These are phyloP conservation scores for Rutilus rutilus DNA, from an alignment of 2,113 vertebrate species.

Conservation along the genomic window DNA sequence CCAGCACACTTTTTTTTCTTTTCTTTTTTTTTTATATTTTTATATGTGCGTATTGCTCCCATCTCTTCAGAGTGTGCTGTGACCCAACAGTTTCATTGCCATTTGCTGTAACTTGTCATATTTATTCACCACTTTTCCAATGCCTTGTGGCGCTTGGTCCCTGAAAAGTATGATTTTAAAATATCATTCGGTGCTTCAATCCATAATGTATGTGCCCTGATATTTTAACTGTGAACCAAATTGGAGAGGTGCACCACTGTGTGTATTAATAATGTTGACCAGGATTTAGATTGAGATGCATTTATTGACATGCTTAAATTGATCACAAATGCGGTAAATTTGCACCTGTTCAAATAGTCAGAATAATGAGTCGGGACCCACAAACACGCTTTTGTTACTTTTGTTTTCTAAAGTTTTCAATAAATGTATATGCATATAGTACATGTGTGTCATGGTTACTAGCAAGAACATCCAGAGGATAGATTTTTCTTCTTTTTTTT, in stretches of 20 bases:
- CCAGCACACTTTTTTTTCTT: constrained; percentile 66
- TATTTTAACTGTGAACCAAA: constrained; percentile 41
- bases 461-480: not conserved
- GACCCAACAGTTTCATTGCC: constrained; percentile 32
- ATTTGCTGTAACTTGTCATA: constrained; percentile 23
- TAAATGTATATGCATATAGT: constrained; percentile 56
- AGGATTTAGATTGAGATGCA: constrained; percentile 30
- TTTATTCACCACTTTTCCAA: constrained; percentile 33
- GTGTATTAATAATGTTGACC: constrained; percentile 5
- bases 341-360: constrained; percentile 17
- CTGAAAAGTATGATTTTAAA: not conserved
- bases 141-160: not conserved
- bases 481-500: not conserved
- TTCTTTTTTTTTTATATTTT: constrained; percentile 48
- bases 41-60: constrained; percentile 69
- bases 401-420: constrained; percentile 58
- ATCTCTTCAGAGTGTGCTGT: constrained; percentile 52
- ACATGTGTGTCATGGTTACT: constrained; percentile 7
- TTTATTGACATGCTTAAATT: constrained; percentile 12
- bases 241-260: not conserved
- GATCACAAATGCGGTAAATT: constrained; percentile 16
- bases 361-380: constrained; percentile 28
- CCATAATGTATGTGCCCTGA: not conserved
- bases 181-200: constrained; percentile 9
- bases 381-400: constrained; percentile 33